Base-by-base conservation (phyloP, 2,113 vertebrate species). In the Anarhynchus alexandrinus region DNA sequence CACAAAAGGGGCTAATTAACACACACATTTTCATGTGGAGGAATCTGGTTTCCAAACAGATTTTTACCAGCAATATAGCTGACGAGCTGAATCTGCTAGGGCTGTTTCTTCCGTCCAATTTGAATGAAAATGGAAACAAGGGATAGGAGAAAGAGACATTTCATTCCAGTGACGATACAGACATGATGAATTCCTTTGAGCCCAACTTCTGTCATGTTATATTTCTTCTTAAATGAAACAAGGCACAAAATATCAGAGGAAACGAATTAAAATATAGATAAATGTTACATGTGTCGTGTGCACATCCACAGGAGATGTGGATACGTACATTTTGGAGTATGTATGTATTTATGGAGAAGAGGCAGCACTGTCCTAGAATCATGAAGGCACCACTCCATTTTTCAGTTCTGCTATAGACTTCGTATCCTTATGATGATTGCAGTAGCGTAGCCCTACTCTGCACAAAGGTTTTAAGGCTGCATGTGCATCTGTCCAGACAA, bases 41-140 rank as follows among this genome's bases (percentile, higher is more conserved):
- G 95, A 97, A 97, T 96, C 96, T 95, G 85, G 84, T 91, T 96
- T 96, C 96, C 93, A 93, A 96, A 96, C 93, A 94, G 91, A 96
- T 96, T 97, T 97, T 97, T 93, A 96, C 90, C 95, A 97, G 90
- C 93, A 96, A 95, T 92, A 91, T 91, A 97, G 94, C 93, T 96
- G 96, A 97, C 51, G 34, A 95, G 87, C 86, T 96, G 90, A 96
- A 95, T 97, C 94, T 95, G 78, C 91, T 94, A 82, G 54, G 82
- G 76, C 43, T 96, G 62, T 81, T 97, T 94, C 94, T 96, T 96
- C 92, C 59, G 21, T 89, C 84, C 94, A 88, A 91, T 97, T 94
- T 96, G 86, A 96, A 96, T 94, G 86, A 94, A 97, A 97, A 95
- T 96, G 84, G 81, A 70, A 94, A 91, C 47, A 76, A 82, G 83